Base-by-base conservation (phyloP, 2,888 invertebrate genomes). In the Cheilosia variabilis region DNA sequence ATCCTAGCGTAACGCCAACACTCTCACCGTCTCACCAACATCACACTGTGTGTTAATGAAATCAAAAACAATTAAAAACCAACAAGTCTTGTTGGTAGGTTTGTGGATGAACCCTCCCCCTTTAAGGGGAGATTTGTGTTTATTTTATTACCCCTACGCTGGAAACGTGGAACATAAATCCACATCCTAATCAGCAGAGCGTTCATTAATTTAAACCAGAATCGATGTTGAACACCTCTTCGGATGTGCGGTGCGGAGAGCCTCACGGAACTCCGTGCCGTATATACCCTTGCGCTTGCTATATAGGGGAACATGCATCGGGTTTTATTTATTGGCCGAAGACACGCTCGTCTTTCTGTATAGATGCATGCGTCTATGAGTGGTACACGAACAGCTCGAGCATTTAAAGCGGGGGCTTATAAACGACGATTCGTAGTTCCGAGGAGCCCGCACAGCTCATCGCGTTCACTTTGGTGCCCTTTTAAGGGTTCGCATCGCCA, bases 201-300 rank as follows among this genome's bases (percentile, higher is more conserved):
- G 80, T 84, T 84, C 75, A 79, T 84, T 84, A 79, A 84, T 84
- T 80, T 84, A 43, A 84, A 65, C 84, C 69, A 79, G 58, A 84
- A 84, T 84, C 80, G 65, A 84, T 84, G 84, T 79, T 84, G 79
- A 84, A 79, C 84, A 84, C 75, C 79, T 71, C 65, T 73, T 41
- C 69, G 47, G 43, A 43, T n/a, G 22, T 5, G 13, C 17, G 45
- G 19, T 22, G 24, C 65, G n/a, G 47, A 57, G 52, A 45, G 52
- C 45, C 53, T 34, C 65, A 55, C 17, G 47, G 17, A n/a, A 43
- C n/a, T n/a, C 9, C 2, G 47, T 13, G 13, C 13, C 43, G 27
- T 13, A 66, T 65, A 31, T 58, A 60, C 68, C 66, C 47, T 55
- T 52, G 47, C 45, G 47, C 62, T 62, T 2, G 22, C 22, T 45